phyloP scores from a whole-genome alignment of 1,140 invertebrate genomes.

The Neodiprion virginianus region DNA sequence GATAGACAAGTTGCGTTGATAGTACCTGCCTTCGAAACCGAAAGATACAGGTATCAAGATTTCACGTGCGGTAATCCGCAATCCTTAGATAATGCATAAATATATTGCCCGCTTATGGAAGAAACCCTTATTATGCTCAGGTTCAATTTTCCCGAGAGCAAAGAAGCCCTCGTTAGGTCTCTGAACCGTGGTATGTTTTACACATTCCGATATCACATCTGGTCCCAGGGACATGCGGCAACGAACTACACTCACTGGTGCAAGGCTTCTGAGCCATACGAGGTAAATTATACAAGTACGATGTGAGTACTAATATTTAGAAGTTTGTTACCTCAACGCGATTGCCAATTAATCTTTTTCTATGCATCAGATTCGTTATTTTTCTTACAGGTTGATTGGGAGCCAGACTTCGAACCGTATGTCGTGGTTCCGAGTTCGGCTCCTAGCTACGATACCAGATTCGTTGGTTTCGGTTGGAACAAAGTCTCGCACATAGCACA shows the following conservation, averaged over 20 bases:
- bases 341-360: neutral
- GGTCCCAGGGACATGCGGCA: constrained; percentile 84
- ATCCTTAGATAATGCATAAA: constrained; percentile 5
- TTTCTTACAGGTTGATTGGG: constrained; percentile 78
- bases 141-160: constrained; percentile 79
- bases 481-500: constrained; percentile 94
- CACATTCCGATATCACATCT: constrained; percentile 84
- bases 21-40: constrained; percentile 91
- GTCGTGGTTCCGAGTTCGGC: constrained; percentile 82
- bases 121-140: constrained; percentile 35
- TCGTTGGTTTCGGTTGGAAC: constrained; percentile 96
- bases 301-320: constrained; percentile 17
- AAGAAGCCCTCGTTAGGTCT: constrained; percentile 80
- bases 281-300: constrained; percentile 59
- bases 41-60: constrained; percentile 74
- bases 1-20: constrained; percentile 77
- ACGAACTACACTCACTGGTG: constrained; percentile 89
- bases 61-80: neutral
- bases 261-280: constrained; percentile 81
- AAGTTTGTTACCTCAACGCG: constrained; percentile 20
- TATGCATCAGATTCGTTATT: constrained; percentile 19
- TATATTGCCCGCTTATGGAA: neutral
- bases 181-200: constrained; percentile 78
- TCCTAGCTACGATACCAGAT: constrained; percentile 84
- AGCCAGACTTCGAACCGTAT: constrained; percentile 93